Percentiles rank a stretch among this genome's conserved stretches.
Evolutionary conservation across 1,140 invertebrate species (phyloP).

Genomic region (Dufourea novaeangliae): DNA sequence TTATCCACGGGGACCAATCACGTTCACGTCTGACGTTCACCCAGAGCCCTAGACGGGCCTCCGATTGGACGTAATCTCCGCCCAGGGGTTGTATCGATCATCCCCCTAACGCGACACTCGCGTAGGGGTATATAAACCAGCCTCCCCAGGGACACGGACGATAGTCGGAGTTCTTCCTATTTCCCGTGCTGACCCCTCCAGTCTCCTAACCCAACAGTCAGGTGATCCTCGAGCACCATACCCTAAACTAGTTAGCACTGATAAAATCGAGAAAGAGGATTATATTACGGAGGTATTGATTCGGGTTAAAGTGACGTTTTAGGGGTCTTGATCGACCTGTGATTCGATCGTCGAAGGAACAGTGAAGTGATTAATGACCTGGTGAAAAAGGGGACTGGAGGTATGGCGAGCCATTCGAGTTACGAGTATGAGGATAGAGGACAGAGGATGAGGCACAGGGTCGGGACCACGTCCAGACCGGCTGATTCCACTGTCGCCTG

Average conservation of each 20-base stretch:
- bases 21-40: conserved; percentile 54
- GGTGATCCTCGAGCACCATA: conserved; percentile 3
- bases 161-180: conserved; percentile 45
- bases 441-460: conserved; percentile 75
- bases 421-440: conserved; percentile 78
- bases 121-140: conserved; percentile 74
- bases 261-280: background rate
- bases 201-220: background rate
- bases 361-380: conserved; percentile 51
- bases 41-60: conserved; percentile 34
- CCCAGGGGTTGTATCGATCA: conserved; percentile 79
- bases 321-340: background rate
- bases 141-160: conserved; percentile 69
- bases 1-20: conserved; percentile 73
- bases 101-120: conserved; percentile 45
- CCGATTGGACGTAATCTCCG: conserved; percentile 73
- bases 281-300: too few relatives aligned
- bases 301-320: too few relatives aligned
- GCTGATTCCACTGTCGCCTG: conserved; percentile 77
- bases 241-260: background rate
- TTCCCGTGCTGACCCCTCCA: background rate
- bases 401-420: conserved; percentile 75
- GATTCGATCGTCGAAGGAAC: background rate
- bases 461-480: conserved; percentile 69
- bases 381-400: conserved; percentile 19